Percentiles rank a stretch among this genome's conserved stretches.
These are phyloP conservation scores for Drosophila buzzatii DNA, from an alignment of 2,888 invertebrate species.

Conservation along the genomic window DNA sequence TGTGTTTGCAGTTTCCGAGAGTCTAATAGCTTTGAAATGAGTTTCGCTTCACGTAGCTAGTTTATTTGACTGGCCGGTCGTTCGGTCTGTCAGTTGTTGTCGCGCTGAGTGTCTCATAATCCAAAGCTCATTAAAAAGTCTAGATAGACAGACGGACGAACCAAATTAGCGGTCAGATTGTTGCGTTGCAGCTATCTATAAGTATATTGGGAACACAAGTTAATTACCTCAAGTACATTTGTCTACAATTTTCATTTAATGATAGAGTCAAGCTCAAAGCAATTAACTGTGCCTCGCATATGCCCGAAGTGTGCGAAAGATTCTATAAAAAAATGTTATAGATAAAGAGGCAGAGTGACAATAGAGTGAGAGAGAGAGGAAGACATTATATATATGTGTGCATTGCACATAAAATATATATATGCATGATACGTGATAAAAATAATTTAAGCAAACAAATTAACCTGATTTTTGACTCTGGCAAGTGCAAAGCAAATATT, in stretches of 20 bases:
- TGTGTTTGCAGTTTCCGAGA: constrained; percentile 51
- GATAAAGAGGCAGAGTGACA: not conserved
- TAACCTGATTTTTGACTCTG: not conserved
- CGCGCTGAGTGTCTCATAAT: constrained; percentile 28
- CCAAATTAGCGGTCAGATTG: constrained; percentile 52
- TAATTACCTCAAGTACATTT: constrained; percentile 7
- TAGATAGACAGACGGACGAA: constrained; percentile 24
- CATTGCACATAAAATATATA: not conserved
- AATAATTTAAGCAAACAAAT: constrained; percentile 5
- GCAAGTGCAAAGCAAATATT: constrained; percentile 1
- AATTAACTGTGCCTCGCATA: not conserved
- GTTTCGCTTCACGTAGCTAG: constrained; percentile 62
- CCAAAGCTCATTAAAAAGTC: constrained; percentile 51
- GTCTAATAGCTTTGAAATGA: constrained; percentile 77
- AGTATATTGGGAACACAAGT: constrained; percentile 20
- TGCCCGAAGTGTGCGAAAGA: not conserved
- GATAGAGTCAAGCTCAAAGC: not conserved
- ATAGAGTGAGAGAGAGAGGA: not conserved
- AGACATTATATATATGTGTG: not conserved
- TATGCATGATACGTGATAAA: constrained; percentile 4
- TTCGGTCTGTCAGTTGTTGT: constrained; percentile 9
- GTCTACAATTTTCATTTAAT: not conserved
- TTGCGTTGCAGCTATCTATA: constrained; percentile 13
- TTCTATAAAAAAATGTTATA: not conserved
- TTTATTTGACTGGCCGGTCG: constrained; percentile 35